Evolutionary conservation across 64 coral and sea anemone genomes (phyloP).

Genomic region (Platygyra sinensis): DNA sequence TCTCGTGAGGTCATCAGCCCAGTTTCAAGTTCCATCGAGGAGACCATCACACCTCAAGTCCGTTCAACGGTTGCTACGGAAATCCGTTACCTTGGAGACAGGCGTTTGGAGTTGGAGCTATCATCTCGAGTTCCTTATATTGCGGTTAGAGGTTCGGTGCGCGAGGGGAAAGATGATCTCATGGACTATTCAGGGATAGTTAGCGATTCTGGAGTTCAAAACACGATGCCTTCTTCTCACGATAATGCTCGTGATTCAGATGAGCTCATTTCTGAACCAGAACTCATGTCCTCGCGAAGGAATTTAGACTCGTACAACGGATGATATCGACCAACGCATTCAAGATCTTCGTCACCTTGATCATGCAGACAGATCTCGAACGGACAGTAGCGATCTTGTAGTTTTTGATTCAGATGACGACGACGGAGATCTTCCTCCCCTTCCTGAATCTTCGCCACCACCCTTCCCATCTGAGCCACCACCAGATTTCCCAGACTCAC

Average conservation of each 20-base stretch:
- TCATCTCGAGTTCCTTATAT: neutral
- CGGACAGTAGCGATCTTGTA: slow-evolving; percentile 9
- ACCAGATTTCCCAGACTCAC: slow-evolving; percentile 49
- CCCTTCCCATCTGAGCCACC: slow-evolving; percentile 64
- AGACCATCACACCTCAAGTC: slow-evolving; percentile 18
- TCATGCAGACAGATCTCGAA: neutral
- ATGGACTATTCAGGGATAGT: neutral
- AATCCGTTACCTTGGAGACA: slow-evolving; percentile 14
- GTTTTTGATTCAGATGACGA: slow-evolving; percentile 22
- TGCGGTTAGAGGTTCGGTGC: neutral
- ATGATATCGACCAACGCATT: slow-evolving; percentile 55
- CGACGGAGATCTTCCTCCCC: slow-evolving; percentile 56
- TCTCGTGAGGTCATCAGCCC: neutral
- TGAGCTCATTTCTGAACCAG: slow-evolving; percentile 47
- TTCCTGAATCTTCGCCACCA: slow-evolving; percentile 64
- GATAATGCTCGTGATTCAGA: neutral
- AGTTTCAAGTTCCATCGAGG: neutral
- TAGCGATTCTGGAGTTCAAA: neutral
- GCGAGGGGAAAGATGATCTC: neutral
- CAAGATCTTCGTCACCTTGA: slow-evolving; percentile 36
- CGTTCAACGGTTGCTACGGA: slow-evolving; percentile 18
- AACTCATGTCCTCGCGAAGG: slow-evolving; percentile 20
- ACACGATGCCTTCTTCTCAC: neutral
- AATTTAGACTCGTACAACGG: slow-evolving; percentile 26
- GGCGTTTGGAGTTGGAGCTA: neutral